Conservation (phyloP, 2,888 invertebrate genomes). For the Leptogaster cylindrica region DNA sequence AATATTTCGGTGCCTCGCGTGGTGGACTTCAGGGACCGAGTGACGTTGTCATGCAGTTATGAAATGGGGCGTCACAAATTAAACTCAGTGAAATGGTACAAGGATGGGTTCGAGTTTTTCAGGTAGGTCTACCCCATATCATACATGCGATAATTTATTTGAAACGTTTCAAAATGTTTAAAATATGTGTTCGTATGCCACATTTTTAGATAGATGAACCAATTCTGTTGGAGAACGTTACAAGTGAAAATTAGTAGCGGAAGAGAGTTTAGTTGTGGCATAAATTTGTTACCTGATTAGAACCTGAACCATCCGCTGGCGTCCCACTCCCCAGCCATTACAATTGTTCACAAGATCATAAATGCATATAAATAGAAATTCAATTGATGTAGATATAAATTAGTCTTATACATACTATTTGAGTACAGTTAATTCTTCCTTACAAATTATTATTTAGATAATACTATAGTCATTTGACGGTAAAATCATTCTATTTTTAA, state of each 20-base stretch:
- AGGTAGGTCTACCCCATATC: too few species aligned
- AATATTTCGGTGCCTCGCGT: constrained; percentile 61
- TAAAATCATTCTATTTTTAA: too few species aligned
- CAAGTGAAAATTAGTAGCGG: constrained; percentile 27
- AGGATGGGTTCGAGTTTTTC: constrained; percentile 62
- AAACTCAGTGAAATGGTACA: constrained; percentile 63
- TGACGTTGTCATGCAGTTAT: constrained; percentile 61
- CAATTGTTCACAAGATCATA: too few species aligned
- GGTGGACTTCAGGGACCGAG: constrained; percentile 61
- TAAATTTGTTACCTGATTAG: constrained; percentile 26
- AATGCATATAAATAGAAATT: too few species aligned
- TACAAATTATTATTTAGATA: too few species aligned
- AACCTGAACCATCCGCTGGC: constrained; percentile 10
- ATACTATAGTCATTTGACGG: too few species aligned
- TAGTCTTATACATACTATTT: too few species aligned
- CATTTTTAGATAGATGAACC: constrained; percentile 1
- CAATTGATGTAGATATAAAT: neutral
- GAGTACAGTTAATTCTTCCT: neutral
- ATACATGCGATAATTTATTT: constrained; percentile 30
- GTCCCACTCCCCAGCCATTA: neutral
- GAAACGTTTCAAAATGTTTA: neutral
- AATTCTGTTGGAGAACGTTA: constrained; percentile 4
- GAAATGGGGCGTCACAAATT: constrained; percentile 61
- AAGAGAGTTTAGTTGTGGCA: constrained; percentile 10
- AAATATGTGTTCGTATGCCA: constrained; percentile 7